Evolutionary conservation across 53 echinoderm and acorn worm genomes (phyloP).

Genomic region (Echinarachnius parma): DNA sequence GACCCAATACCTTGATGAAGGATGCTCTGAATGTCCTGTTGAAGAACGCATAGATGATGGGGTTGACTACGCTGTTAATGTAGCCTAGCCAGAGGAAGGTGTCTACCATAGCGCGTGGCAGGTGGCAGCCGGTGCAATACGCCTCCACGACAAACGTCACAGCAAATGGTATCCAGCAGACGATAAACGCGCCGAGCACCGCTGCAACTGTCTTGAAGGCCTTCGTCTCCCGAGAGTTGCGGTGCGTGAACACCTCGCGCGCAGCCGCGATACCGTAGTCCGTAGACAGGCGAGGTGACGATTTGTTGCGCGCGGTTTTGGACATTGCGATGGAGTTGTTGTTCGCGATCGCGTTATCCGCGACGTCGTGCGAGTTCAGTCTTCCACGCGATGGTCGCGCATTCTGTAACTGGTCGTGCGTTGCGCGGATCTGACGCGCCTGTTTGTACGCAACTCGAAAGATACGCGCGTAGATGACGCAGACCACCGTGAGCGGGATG

Average conservation of each 20-base stretch:
- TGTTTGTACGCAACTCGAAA: constrained; percentile 60
- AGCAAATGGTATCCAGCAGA: constrained; percentile 84
- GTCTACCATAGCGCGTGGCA: constrained; percentile 44
- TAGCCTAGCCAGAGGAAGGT: constrained; percentile 84
- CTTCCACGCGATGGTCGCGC: neutral
- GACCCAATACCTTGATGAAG: constrained; percentile 43
- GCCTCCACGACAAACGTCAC: constrained; percentile 74
- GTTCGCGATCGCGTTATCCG: neutral
- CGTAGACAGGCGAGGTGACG: constrained; percentile 30
- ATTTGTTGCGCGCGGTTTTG: constrained; percentile 6
- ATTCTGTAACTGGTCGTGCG: constrained; percentile 21
- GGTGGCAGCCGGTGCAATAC: constrained; percentile 55
- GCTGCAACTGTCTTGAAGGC: constrained; percentile 84
- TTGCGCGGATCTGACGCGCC: constrained; percentile 45
- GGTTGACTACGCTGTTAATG: constrained; percentile 70
- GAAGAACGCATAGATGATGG: constrained; percentile 73
- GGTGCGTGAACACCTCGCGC: constrained; percentile 9
- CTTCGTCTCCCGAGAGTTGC: constrained; percentile 61
- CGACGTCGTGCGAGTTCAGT: constrained; percentile 17
- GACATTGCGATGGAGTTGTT: neutral
- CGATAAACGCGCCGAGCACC: constrained; percentile 81
- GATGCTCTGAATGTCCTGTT: constrained; percentile 69
- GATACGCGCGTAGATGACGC: constrained; percentile 52
- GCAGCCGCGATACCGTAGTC: constrained; percentile 17
- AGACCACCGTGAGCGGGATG: constrained; percentile 44